Evolutionary conservation across 2,888 invertebrate species (phyloP).

Genomic region (Ephialtes manifestator): DNA sequence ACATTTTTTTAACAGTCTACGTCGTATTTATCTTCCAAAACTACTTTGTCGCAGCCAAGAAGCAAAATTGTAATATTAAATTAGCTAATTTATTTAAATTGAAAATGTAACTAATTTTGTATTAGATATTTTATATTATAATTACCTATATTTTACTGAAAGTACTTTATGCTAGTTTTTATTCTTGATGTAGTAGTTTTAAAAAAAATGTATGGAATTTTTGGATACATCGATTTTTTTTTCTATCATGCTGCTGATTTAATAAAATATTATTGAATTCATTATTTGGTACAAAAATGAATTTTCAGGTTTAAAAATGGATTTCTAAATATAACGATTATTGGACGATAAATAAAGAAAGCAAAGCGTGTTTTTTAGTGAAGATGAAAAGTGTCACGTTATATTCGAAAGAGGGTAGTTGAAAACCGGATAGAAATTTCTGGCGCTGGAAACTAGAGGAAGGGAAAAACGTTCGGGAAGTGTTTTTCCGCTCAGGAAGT

Average conservation of each 20-base stretch:
- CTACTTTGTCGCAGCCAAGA: background rate
- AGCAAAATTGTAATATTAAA: background rate
- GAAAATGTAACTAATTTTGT: too few species aligned
- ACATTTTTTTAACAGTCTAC: too few species aligned
- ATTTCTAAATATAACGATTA: too few species aligned
- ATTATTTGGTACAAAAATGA: background rate
- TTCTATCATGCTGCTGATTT: background rate
- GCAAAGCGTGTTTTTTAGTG: background rate
- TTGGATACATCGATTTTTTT: background rate
- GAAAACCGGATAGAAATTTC: background rate
- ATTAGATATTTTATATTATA: too few species aligned
- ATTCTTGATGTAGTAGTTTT: too few species aligned
- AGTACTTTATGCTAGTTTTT: too few species aligned
- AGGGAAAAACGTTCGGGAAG: constrained; percentile 78
- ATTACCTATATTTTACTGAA: too few species aligned
- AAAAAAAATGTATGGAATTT: too few species aligned
- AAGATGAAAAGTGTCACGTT: background rate
- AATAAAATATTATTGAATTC: too few species aligned
- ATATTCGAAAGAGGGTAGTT: background rate
- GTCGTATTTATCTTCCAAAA: background rate
- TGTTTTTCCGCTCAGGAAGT: constrained; percentile 83
- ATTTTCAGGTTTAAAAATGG: too few species aligned
- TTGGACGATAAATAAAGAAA: background rate
- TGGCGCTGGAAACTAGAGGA: constrained; percentile 12
- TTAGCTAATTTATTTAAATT: background rate